These are phyloP conservation scores for Gouania willdenowi DNA, from an alignment of 2,797 vertebrate species.

Conservation along the genomic window DNA sequence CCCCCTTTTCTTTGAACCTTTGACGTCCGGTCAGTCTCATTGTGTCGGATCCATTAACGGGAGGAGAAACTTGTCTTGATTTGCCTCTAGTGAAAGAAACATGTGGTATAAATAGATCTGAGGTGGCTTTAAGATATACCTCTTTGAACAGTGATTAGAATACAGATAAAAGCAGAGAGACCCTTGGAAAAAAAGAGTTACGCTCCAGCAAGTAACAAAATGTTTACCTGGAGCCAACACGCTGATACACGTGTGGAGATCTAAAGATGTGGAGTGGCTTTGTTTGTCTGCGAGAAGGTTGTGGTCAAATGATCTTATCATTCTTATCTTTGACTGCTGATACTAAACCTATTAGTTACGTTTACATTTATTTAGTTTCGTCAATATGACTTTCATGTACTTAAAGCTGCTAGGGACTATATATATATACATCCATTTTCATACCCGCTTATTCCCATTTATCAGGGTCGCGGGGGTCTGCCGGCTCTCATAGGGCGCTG, in stretches of 20 bases:
- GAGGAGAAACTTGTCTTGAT: slow-evolving; percentile 26
- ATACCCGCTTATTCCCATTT: too few species aligned
- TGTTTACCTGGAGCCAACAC: slow-evolving; percentile 17
- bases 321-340: too few species aligned
- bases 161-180: slow-evolving; percentile 26
- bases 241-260: not conserved
- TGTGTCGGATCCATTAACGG: slow-evolving; percentile 44
- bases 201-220: slow-evolving; percentile 12
- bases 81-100: slow-evolving; percentile 41
- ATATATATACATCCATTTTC: too few species aligned
- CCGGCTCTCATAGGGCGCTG: too few species aligned
- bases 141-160: slow-evolving; percentile 26
- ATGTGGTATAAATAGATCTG: slow-evolving; percentile 45
- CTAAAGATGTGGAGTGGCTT: not conserved
- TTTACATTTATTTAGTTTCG: too few species aligned
- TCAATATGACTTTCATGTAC: too few species aligned
- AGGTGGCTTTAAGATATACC: slow-evolving; percentile 16
- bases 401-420: too few species aligned
- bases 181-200: not conserved
- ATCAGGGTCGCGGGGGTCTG: too few species aligned
- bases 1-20: slow-evolving; percentile 30
- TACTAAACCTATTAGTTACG: too few species aligned
- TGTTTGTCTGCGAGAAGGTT: not conserved
- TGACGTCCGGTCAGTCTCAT: slow-evolving; percentile 48
- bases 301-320: too few species aligned